A percentile compares a stretch with the other conserved stretches of the same genome.
These are phyloP conservation scores for Stomorhina lunata DNA, from an alignment of 2,888 invertebrate species.

Conservation along the genomic window DNA sequence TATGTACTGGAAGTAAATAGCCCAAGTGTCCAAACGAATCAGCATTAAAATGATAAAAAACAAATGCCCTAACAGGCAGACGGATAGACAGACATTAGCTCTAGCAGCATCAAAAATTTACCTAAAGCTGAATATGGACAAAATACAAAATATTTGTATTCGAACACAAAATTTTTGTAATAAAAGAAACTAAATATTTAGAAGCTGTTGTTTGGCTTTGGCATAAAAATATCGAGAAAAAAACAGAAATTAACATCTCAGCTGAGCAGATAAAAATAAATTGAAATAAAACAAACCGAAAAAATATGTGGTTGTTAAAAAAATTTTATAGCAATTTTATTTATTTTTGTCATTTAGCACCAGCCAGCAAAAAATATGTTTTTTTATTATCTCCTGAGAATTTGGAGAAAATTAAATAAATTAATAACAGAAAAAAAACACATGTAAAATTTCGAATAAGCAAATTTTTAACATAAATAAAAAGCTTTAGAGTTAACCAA, in stretches of 20 bases:
- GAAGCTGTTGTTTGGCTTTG: too few species aligned
- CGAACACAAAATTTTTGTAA: slow-evolving; percentile 2
- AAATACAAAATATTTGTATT: slow-evolving; percentile 10
- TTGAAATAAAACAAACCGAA: not conserved
- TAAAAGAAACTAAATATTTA: slow-evolving; percentile 16
- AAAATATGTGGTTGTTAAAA: slow-evolving; percentile 30
- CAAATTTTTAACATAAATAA: slow-evolving; percentile 50
- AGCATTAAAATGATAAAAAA: slow-evolving; percentile 50
- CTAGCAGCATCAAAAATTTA: slow-evolving; percentile 46
- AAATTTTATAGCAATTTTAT: slow-evolving; percentile 30
- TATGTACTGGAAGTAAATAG: slow-evolving; percentile 70
- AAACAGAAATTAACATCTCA: slow-evolving; percentile 57
- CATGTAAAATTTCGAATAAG: slow-evolving; percentile 1
- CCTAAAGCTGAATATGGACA: slow-evolving; percentile 43
- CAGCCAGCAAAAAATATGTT: not conserved
- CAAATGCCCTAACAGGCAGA: slow-evolving; percentile 4
- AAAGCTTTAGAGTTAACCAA: slow-evolving; percentile 46
- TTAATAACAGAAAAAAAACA: slow-evolving; percentile 2
- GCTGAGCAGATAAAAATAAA: slow-evolving; percentile 44
- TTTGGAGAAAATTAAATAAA: slow-evolving; percentile 42
- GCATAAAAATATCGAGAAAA: slow-evolving; percentile 20
- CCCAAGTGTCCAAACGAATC: slow-evolving; percentile 64
- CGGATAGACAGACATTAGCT: not conserved
- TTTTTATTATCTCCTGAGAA: slow-evolving; percentile 7
- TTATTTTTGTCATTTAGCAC: slow-evolving; percentile 19